Evolutionary conservation across 2,113 vertebrate genomes (phyloP).

Genomic region (Cephalopterus ornatus): DNA sequence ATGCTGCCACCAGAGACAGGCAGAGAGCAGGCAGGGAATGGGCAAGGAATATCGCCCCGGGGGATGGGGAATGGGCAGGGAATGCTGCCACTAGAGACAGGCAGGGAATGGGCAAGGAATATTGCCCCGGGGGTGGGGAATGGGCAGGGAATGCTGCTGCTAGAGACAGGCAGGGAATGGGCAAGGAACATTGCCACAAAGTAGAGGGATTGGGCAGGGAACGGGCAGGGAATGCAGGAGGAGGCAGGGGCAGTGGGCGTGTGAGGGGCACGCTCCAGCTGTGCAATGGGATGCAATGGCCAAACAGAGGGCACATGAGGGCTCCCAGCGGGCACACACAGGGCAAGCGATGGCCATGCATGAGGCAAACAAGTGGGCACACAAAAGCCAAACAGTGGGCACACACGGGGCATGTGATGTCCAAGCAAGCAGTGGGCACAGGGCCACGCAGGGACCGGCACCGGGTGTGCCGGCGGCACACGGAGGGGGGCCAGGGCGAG

Average conservation of each 20-base stretch:
- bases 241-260: not conserved
- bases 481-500: no score
- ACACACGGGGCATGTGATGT: rapidly evolving
- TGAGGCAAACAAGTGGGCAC: rapidly evolving
- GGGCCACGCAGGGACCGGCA: no score
- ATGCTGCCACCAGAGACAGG: no score
- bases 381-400: not conserved
- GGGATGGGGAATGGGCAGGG: no score
- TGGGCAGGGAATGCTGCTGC: rapidly evolving
- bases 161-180: not conserved
- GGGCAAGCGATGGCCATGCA: rapidly evolving
- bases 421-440: not conserved
- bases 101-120: no score
- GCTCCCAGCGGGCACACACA: not conserved
- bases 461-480: rapidly evolving
- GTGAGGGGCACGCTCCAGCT: rapidly evolving
- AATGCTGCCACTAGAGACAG: not conserved
- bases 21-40: no score
- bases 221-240: not conserved
- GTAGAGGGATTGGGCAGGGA: not conserved
- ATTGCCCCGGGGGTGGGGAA: no score
- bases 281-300: rapidly evolving
- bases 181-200: not conserved
- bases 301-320: rapidly evolving
- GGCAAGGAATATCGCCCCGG: no score